Percentiles rank a stretch among this genome's conserved stretches.
Evolutionary conservation across 2,888 invertebrate species (phyloP).

Genomic region (Saturnia pavonia): DNA sequence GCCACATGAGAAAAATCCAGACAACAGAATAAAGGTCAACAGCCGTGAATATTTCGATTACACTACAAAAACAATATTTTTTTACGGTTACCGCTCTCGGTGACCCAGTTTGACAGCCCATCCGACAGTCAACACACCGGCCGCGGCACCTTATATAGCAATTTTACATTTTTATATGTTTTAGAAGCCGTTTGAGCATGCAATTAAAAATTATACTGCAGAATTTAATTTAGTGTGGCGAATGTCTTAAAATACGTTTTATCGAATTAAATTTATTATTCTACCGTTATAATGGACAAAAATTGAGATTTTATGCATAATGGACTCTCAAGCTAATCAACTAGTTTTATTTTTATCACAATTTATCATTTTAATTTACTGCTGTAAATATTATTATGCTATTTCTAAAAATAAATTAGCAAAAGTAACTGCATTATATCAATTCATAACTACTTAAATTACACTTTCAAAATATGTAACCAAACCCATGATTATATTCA

Average conservation of each 20-base stretch:
- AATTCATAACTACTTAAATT: no score
- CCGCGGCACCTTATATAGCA: neutral
- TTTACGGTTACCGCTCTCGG: neutral
- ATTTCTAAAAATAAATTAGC: neutral
- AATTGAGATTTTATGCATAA: conserved; percentile 11
- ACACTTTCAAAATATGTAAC: no score
- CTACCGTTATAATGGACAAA: conserved; percentile 7
- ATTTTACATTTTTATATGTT: conserved; percentile 11
- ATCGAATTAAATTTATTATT: neutral
- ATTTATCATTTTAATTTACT: neutral
- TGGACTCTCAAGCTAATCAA: neutral
- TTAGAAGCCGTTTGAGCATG: neutral
- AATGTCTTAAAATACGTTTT: neutral
- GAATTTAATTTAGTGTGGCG: conserved; percentile 14
- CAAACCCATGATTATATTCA: no score
- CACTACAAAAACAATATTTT: neutral
- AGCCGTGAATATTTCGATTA: conserved; percentile 8
- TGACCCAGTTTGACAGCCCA: conserved; percentile 6
- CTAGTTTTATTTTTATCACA: neutral
- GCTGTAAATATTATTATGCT: neutral
- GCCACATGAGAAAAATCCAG: neutral
- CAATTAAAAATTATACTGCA: conserved; percentile 11
- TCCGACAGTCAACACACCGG: neutral
- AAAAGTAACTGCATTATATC: no score
- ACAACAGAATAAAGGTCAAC: conserved; percentile 6